Evolutionary conservation across 23 tunicate species (phyloP).

Genomic region (Styela plicata): DNA sequence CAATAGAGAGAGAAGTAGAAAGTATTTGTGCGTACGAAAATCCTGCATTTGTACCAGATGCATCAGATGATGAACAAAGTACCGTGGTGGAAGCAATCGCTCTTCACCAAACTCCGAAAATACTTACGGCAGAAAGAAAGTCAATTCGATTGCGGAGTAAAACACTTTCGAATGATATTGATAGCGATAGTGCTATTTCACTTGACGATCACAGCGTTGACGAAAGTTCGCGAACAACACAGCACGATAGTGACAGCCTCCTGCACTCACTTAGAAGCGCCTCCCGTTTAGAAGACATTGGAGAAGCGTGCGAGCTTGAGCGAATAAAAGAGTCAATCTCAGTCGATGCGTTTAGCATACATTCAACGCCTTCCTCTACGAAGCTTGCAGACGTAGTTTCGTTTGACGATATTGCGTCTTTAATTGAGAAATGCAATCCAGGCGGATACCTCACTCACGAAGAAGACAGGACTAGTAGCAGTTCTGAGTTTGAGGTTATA

Average conservation of each 20-base stretch:
- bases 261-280: not conserved
- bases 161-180: not conserved
- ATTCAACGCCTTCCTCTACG: not conserved
- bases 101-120: not conserved
- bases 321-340: not conserved
- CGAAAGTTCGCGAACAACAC: not conserved
- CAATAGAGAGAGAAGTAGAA: constrained; percentile 1
- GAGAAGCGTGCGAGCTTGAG: not conserved
- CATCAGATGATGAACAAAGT: not conserved
- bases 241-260: not conserved
- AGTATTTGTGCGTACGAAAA: constrained; percentile 27
- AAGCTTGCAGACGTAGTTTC: constrained; percentile 13
- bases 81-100: not conserved
- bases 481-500: constrained; percentile 15
- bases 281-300: not conserved
- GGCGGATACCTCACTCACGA: not conserved
- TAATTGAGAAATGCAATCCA: constrained; percentile 1
- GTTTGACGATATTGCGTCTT: constrained; percentile 15
- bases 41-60: constrained; percentile 22
- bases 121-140: not conserved
- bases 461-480: constrained; percentile 21
- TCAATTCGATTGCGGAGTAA: not conserved
- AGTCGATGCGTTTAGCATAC: not conserved
- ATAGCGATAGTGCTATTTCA: constrained; percentile 10
- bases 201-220: constrained; percentile 1